These are phyloP conservation scores for Dryomyza anilis DNA, from an alignment of 2,888 invertebrate species.

Conservation along the genomic window DNA sequence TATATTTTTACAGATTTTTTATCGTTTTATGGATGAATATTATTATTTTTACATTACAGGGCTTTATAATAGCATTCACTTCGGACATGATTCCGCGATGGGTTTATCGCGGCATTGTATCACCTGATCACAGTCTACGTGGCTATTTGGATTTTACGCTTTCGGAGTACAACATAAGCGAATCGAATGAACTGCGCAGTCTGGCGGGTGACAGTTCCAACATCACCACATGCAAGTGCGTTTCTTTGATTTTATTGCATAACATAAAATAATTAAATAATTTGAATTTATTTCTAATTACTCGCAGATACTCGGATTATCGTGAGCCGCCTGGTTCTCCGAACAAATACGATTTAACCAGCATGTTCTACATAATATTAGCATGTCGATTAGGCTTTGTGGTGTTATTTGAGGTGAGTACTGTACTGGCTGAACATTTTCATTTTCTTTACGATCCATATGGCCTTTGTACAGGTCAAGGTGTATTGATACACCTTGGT, in stretches of 20 bases:
- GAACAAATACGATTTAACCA: slow-evolving; percentile 70
- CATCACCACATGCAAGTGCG: slow-evolving; percentile 69
- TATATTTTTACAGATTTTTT: too few species aligned
- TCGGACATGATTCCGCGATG: slow-evolving; percentile 93
- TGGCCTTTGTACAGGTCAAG: too few species aligned
- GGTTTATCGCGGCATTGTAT: slow-evolving; percentile 72
- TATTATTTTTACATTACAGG: slow-evolving; percentile 66
- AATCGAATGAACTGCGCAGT: slow-evolving; percentile 64
- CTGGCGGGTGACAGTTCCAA: slow-evolving; percentile 60
- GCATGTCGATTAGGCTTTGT: slow-evolving; percentile 90
- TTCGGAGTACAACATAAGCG: slow-evolving; percentile 72
- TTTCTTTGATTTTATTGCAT: slow-evolving; percentile 10
- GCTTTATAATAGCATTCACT: slow-evolving; percentile 95
- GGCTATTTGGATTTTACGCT: slow-evolving; percentile 83
- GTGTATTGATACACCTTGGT: too few species aligned
- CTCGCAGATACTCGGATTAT: slow-evolving; percentile 76
- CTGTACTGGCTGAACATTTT: too few species aligned
- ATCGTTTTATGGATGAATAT: too few species aligned
- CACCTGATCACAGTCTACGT: slow-evolving; percentile 67
- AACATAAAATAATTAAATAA: slow-evolving; percentile 7
- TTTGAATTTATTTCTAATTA: slow-evolving; percentile 1
- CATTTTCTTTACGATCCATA: too few species aligned
- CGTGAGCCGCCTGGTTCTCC: slow-evolving; percentile 71
- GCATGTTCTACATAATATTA: slow-evolving; percentile 88
- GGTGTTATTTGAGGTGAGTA: slow-evolving; percentile 87